Base-by-base conservation (phyloP, 2,797 vertebrate species). In the Atherinosoma microstoma region DNA sequence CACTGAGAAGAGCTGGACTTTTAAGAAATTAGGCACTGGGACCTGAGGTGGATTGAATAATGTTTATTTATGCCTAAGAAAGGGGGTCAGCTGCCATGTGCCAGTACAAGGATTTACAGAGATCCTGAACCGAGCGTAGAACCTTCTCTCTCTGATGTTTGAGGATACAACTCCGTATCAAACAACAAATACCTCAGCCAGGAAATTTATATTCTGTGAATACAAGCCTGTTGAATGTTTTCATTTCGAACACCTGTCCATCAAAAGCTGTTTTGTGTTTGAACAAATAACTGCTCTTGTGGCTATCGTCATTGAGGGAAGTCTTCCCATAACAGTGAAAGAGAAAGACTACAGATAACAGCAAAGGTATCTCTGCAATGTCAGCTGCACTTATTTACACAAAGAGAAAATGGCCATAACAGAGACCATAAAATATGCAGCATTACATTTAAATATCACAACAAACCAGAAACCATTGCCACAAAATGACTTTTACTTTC, bases 221-320 rank as follows among this genome's bases (percentile, higher is more conserved):
- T 3, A 7, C 34, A 54, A 66, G 36, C 51, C 15, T 22, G 56
- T 47, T 29, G 57, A 8, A 57, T 24, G 36, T 61, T 70, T 64
- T 35, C 29, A 32, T 56, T 47, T 67, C 51, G 32, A 30, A 62
- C 47, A 75, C 73, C 51, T 63, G 66, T 67, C 54, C 29, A 73
- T 82, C 42, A 80, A 70, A 63, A 34, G 24, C 56, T 64, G 8
- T 54, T 73, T 56, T 58, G 47, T 76, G 67, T 76, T 68, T 64
- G 36, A 9, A 79, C 57, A 79, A 78, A 86, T 70, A 83, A 80
- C 62, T 74, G 59, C 35, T 63, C 80, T 87, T 90, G 83, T 67
- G 80, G 82, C 78, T 80, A 80, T 79, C 84, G 87, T 85, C 87
- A 89, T 67, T 73, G 63, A 86, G 70, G 67, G 64, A 82, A 78